Base-by-base conservation (phyloP, 1,140 invertebrate species). In the Uloborus diversus region DNA sequence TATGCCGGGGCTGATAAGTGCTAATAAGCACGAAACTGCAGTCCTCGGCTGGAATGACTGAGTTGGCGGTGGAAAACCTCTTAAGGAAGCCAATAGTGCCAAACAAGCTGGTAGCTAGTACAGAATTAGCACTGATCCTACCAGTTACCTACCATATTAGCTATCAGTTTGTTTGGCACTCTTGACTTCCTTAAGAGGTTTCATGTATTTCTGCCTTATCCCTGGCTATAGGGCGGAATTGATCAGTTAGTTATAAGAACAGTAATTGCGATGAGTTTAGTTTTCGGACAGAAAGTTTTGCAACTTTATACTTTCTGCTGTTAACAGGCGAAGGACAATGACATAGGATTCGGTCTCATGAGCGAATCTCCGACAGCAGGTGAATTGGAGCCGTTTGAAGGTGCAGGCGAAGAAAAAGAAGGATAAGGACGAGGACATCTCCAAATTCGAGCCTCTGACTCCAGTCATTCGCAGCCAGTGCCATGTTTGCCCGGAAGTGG, bases 241-340 rank as follows among this genome's bases (percentile, higher is more conserved):
- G 37, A 42, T 9, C 7, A 9, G 37, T 42, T 7, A 42, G 7
- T 17, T 42, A 17, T 7, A 42, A 42, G 17, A 9, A 9, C 37
- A 42, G 17, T 42, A 9, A 42, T 9, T 9, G 37, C 7, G 7
- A 42, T 42, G 17, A 7, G 7, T 17, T 9, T 7, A 17, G 37
- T 9, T 9, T 42, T 42, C 37, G 7, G 17, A 42, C 17, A n/a
- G n/a, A 20, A 53, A 53, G 20, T 53, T 53, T 53, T 7, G 7
- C 0, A 53, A 17, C 49, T 1, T 53, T 53, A 20, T 53, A 17
- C 7, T 20, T 14, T 20, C 49, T 14, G 1, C 11, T 1, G 23
- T 35, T 27, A 56, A 2, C 27, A 78, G 73, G 33, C 30, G 7
- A 78, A 78, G 53, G 73, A 78, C 3, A 78, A 78, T 13, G 73